Conservation (phyloP, 2,113 vertebrate genomes). For the Gracilinanus agilis region DNA sequence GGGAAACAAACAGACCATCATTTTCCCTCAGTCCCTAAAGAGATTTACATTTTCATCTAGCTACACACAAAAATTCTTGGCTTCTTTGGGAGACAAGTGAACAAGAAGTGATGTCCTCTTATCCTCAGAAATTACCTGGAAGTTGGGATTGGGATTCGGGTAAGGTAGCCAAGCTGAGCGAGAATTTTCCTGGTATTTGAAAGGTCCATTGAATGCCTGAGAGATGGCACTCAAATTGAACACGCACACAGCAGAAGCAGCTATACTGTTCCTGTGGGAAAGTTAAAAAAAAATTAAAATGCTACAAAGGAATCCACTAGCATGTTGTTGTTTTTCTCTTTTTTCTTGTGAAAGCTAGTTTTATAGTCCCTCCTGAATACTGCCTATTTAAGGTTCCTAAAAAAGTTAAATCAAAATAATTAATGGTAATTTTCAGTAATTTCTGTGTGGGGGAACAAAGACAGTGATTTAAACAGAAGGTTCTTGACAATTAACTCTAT, state of each 20-base stretch:
- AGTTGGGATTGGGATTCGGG: conserved; percentile 97
- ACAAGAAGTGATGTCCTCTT: background rate
- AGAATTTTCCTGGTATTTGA: conserved; percentile 98
- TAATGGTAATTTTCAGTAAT: rapidly evolving
- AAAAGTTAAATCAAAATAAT: rapidly evolving
- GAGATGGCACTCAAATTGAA: conserved; percentile 97
- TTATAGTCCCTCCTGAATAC: background rate
- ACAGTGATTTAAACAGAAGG: background rate
- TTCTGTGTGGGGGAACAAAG: too few species aligned
- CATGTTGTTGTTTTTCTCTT: background rate
- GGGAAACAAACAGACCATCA: background rate
- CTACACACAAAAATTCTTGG: background rate
- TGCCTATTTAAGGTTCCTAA: too few species aligned
- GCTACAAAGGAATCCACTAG: background rate
- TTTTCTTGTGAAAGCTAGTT: rapidly evolving
- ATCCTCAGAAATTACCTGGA: conserved; percentile 88
- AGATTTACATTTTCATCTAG: background rate
- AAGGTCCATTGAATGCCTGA: conserved; percentile 95
- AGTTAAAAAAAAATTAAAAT: conserved; percentile 47
- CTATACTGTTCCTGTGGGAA: conserved; percentile 94
- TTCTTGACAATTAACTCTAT: background rate
- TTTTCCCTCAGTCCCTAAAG: background rate
- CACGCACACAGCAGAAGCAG: conserved; percentile 96
- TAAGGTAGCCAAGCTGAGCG: conserved; percentile 97
- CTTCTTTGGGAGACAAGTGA: rapidly evolving